phyloP scores from a whole-genome alignment of 1,140 invertebrate species.

The Palaemon carinicauda region DNA sequence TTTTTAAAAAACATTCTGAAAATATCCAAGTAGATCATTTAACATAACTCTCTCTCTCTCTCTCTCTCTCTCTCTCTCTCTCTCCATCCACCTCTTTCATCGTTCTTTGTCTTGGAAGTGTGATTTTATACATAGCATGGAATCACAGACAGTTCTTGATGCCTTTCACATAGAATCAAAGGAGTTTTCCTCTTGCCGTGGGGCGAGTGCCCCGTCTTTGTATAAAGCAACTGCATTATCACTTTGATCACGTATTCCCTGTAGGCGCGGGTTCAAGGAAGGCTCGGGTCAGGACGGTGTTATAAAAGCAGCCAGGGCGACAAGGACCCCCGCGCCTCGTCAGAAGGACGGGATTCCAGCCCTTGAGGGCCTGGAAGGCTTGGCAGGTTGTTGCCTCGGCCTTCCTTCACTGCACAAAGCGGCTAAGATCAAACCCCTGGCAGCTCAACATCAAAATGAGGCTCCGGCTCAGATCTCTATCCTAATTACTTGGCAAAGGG shows the following conservation, averaged over 20 bases:
- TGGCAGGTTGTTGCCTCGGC: neutral
- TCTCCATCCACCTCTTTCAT: neutral
- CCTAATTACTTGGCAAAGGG: slow-evolving; percentile 44
- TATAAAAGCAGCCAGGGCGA: neutral
- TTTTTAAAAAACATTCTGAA: too few species aligned
- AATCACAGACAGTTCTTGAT: too few species aligned
- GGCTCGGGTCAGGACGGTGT: neutral
- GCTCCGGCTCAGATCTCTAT: slow-evolving; percentile 15
- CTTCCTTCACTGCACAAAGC: neutral
- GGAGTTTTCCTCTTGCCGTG: neutral
- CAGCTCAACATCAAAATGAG: slow-evolving; percentile 43
- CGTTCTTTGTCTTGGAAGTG: neutral
- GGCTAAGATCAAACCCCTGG: slow-evolving; percentile 30
- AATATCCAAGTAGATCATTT: too few species aligned
- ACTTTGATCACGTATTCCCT: slow-evolving; percentile 45
- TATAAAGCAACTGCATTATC: slow-evolving; percentile 34
- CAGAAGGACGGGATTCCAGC: neutral
- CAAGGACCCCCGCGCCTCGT: neutral
- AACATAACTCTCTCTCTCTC: neutral
- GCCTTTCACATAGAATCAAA: too few species aligned
- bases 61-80: neutral
- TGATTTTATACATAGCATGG: too few species aligned
- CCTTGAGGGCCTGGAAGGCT: neutral
- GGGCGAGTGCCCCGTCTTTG: slow-evolving; percentile 19
- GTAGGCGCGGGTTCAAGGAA: slow-evolving; percentile 20